Conservation (phyloP, 2,797 vertebrate genomes). For the Brotula barbata region DNA sequence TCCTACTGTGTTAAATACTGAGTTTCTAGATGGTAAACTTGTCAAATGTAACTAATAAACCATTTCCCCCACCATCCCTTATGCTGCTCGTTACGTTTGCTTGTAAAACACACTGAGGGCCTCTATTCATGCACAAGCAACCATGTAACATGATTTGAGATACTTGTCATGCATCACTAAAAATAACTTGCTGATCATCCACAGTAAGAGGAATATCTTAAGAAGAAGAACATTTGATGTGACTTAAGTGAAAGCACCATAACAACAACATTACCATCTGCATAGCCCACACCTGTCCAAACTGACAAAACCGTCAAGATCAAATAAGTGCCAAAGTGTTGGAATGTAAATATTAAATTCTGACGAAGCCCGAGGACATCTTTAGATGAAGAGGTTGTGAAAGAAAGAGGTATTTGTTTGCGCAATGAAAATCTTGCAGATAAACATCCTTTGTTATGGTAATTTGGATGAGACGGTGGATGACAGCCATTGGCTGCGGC, state of each 20-base stretch:
- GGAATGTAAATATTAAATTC: conserved; percentile 73
- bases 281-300: conserved; percentile 71
- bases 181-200: conserved; percentile 48
- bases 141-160: conserved; percentile 39
- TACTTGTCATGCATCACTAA: conserved; percentile 48
- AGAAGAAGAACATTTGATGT: conserved; percentile 53
- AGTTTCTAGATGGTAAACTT: conserved; percentile 37
- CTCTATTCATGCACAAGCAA: conserved; percentile 33
- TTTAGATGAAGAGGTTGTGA: conserved; percentile 58
- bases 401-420: conserved; percentile 60
- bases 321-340: conserved; percentile 40
- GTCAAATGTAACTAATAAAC: conserved; percentile 21
- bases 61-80: not conserved
- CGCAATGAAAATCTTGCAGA: conserved; percentile 68
- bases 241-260: conserved; percentile 50
- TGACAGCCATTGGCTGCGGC: conserved; percentile 73
- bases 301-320: conserved; percentile 64
- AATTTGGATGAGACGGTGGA: conserved; percentile 61
- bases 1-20: conserved; percentile 40
- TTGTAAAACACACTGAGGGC: conserved; percentile 16
- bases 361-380: conserved; percentile 28
- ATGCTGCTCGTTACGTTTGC: not conserved
- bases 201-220: conserved; percentile 25
- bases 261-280: conserved; percentile 46
- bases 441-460: conserved; percentile 77